A percentile compares a stretch with the other conserved stretches of the same genome.
phyloP scores from a whole-genome alignment of 2,113 vertebrate genomes.

The Xyliphius kryptos region DNA sequence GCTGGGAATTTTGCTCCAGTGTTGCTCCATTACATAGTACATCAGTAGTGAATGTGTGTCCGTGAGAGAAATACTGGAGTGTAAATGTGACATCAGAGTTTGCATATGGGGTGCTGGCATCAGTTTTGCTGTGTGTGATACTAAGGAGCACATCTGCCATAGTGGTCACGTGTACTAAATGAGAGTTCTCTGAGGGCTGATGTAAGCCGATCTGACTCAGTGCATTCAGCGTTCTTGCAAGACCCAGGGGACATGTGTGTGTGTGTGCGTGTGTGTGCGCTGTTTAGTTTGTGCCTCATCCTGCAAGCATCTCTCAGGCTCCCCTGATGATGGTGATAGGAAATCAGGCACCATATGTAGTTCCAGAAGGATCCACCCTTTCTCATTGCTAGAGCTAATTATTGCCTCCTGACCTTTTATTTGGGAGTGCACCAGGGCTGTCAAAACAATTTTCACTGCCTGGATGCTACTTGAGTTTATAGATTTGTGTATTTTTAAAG shows the following conservation, averaged over 20 bases:
- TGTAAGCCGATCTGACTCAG: conserved; percentile 62
- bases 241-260: conserved; percentile 39
- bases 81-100: too few relatives aligned
- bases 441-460: too few relatives aligned
- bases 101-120: too few relatives aligned
- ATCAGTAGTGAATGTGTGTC: too few relatives aligned
- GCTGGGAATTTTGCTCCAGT: too few relatives aligned
- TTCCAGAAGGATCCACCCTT: conserved; percentile 2
- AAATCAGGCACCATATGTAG: conserved; percentile 16
- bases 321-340: conserved; percentile 19
- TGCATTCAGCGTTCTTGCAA: conserved; percentile 51
- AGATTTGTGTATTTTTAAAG: too few relatives aligned
- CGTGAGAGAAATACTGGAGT: too few relatives aligned
- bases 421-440: too few relatives aligned
- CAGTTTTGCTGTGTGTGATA: conserved; percentile 1
- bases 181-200: conserved; percentile 52
- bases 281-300: conserved; percentile 18
- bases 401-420: neutral
- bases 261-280: conserved; percentile 24
- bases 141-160: conserved; percentile 56
- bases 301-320: conserved; percentile 22
- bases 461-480: too few relatives aligned
- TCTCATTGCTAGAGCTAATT: neutral
- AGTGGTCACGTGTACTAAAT: conserved; percentile 45
- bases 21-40: too few relatives aligned